A percentile compares a stretch with the other conserved stretches of the same genome.
Conservation (phyloP, 2,797 vertebrate genomes). For the Poecilia picta region DNA sequence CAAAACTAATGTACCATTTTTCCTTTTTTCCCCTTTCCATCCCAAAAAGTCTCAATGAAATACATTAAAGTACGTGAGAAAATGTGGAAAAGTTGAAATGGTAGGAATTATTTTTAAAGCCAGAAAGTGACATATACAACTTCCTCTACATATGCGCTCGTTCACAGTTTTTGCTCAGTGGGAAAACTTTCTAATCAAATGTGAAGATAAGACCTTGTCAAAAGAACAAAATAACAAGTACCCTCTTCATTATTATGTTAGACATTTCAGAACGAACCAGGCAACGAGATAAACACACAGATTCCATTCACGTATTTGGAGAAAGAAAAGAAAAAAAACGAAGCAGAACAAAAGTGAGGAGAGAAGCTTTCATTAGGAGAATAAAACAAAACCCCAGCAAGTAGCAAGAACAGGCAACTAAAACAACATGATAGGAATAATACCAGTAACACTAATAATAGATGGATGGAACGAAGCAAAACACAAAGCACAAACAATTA, state of each 20-base stretch:
- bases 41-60: background rate
- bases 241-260: slow-evolving; percentile 57
- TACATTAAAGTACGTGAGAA: background rate
- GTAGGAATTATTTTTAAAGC: background rate
- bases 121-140: background rate
- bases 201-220: slow-evolving; percentile 25
- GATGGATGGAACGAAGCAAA: slow-evolving; percentile 73
- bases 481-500: slow-evolving; percentile 77
- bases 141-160: background rate
- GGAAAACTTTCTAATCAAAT: slow-evolving; percentile 21
- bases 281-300: slow-evolving; percentile 52
- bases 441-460: slow-evolving; percentile 76
- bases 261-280: slow-evolving; percentile 57
- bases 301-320: slow-evolving; percentile 68
- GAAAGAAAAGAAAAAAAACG: background rate
- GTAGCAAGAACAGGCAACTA: slow-evolving; percentile 61
- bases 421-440: slow-evolving; percentile 75
- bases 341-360: slow-evolving; percentile 69
- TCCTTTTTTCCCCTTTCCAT: background rate
- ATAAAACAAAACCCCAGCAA: slow-evolving; percentile 72
- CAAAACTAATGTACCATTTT: background rate
- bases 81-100: background rate
- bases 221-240: slow-evolving; percentile 38
- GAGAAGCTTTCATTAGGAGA: slow-evolving; percentile 76
- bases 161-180: slow-evolving; percentile 5